Percentiles rank a stretch among this genome's conserved stretches.
These are phyloP conservation scores for Barbus barbus DNA, from an alignment of 2,113 vertebrate species.

Conservation along the genomic window DNA sequence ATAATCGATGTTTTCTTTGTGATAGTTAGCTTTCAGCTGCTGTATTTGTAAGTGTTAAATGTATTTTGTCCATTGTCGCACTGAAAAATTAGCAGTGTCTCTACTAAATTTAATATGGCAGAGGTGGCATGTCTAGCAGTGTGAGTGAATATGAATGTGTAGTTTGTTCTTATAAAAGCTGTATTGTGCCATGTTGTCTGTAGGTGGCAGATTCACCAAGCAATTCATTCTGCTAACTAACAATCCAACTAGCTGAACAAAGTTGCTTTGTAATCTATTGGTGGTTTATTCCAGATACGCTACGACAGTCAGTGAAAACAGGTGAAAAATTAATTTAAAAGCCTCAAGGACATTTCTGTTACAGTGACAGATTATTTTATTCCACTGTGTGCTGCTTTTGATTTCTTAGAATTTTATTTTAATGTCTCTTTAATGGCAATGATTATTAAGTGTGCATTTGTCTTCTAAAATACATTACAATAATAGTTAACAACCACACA, in stretches of 20 bases:
- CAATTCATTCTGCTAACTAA: constrained; percentile 42
- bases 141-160: background rate
- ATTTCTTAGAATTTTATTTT: background rate
- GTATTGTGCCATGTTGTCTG: constrained; percentile 56
- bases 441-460: background rate
- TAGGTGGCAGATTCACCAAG: constrained; percentile 70
- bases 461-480: background rate
- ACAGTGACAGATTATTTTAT: too few species aligned
- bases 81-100: background rate
- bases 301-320: background rate
- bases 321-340: background rate
- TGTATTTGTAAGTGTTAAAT: background rate
- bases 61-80: background rate
- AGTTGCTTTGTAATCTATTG: background rate
- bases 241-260: background rate
- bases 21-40: background rate
- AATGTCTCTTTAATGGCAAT: background rate
- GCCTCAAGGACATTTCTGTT: background rate
- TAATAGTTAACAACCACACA: background rate
- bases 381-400: background rate
- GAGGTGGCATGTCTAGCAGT: background rate
- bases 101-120: background rate
- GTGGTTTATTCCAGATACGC: background rate
- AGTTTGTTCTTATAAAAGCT: background rate
- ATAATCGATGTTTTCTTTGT: background rate